Evolutionary conservation across 1,140 invertebrate species (phyloP).

Genomic region (Drosophila parvula): DNA sequence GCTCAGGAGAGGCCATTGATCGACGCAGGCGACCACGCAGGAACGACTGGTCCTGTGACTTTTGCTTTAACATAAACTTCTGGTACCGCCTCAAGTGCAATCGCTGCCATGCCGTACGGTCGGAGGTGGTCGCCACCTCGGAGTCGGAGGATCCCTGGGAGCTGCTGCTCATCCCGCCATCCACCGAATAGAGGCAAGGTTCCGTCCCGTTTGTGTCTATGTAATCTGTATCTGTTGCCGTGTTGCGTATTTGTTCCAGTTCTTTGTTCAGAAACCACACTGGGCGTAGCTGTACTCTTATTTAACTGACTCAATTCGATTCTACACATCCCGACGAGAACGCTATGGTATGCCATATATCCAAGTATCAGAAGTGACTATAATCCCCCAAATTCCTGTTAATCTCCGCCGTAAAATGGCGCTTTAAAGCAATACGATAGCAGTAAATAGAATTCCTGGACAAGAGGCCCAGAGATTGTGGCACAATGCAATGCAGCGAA

Average conservation of each 20-base stretch:
- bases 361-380: background rate
- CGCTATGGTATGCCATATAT: background rate
- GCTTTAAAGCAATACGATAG: constrained; percentile 7
- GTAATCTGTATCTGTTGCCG: background rate
- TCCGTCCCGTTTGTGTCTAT: background rate
- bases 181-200: constrained; percentile 8
- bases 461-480: constrained; percentile 9
- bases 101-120: constrained; percentile 48
- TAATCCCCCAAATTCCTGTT: constrained; percentile 36
- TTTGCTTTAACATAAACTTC: constrained; percentile 63
- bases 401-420: constrained; percentile 5
- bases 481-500: constrained; percentile 43
- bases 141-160: constrained; percentile 60
- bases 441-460: constrained; percentile 5
- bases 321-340: background rate
- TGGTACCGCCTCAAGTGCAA: constrained; percentile 70
- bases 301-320: constrained; percentile 5
- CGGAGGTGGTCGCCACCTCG: constrained; percentile 17
- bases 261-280: background rate
- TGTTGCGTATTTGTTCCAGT: constrained; percentile 10
- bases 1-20: background rate
- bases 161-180: constrained; percentile 31
- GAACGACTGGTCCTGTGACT: constrained; percentile 54
- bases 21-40: constrained; percentile 23
- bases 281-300: background rate